Evolutionary conservation across 2,797 vertebrate genomes (phyloP).

Genomic region (Coendou prehensilis): DNA sequence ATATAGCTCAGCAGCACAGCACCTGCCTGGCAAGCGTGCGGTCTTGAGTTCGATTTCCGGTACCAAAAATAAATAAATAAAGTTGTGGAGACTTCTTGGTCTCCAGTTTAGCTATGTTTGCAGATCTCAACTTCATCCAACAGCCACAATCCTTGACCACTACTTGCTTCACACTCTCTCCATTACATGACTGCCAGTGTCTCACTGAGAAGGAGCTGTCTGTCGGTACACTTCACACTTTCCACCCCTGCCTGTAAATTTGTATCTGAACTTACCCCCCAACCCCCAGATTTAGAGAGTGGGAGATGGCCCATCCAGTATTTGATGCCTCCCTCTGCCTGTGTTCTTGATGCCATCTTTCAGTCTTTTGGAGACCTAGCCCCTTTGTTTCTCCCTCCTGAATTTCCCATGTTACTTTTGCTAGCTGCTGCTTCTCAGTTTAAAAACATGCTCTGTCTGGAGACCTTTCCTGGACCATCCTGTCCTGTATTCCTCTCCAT

Average conservation of each 20-base stretch:
- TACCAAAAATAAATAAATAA: no score
- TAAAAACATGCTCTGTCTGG: background rate
- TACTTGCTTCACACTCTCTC: background rate
- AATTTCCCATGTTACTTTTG: background rate
- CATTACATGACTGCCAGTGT: background rate
- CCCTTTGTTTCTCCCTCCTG: background rate
- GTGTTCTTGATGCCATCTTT: background rate
- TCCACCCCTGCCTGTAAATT: background rate
- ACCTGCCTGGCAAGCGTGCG: no score
- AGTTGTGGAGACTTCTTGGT: background rate
- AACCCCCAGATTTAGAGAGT: background rate
- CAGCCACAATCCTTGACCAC: background rate
- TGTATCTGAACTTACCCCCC: background rate
- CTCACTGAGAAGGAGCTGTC: conserved; percentile 31
- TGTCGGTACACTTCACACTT: background rate
- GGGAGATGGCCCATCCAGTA: background rate
- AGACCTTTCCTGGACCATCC: background rate
- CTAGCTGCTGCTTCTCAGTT: background rate
- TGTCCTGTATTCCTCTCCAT: background rate
- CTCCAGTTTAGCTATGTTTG: background rate
- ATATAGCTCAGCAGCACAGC: no score
- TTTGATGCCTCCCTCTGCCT: background rate
- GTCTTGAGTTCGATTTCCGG: no score
- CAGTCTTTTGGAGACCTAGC: background rate
- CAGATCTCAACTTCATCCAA: background rate